These are phyloP conservation scores for Butorides virescens DNA, from an alignment of 2,113 vertebrate genomes.

Conservation along the genomic window DNA sequence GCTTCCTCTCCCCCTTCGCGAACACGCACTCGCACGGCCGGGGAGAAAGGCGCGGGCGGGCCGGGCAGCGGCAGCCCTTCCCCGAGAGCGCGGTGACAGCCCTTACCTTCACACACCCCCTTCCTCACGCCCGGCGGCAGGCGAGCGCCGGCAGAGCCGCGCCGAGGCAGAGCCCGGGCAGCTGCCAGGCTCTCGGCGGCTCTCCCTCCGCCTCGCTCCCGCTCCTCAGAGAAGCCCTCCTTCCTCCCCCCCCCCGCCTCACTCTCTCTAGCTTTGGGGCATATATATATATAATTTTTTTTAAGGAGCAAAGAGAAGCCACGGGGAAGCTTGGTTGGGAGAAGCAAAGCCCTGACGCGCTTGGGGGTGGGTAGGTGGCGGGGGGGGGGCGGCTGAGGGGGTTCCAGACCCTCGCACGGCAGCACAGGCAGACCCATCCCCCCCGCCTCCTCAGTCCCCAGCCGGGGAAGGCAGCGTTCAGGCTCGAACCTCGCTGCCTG, in stretches of 20 bases:
- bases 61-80: neutral
- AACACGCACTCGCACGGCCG: neutral
- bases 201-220: slow-evolving; percentile 12
- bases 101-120: slow-evolving; percentile 5
- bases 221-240: neutral
- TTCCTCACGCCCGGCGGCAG: neutral
- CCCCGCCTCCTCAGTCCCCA: neutral
- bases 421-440: neutral
- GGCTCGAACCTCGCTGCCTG: neutral
- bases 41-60: neutral
- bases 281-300: neutral
- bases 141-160: neutral
- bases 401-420: neutral
- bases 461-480: neutral
- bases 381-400: neutral
- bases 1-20: neutral
- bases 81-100: neutral
- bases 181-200: neutral
- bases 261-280: neutral
- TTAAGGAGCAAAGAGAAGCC: neutral
- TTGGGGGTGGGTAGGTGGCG: neutral
- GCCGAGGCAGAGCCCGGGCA: neutral
- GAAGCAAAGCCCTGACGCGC: neutral
- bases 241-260: neutral
- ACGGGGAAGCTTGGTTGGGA: neutral